phyloP scores from a whole-genome alignment of 2,888 invertebrate species.

The Drosophila phalerata region DNA sequence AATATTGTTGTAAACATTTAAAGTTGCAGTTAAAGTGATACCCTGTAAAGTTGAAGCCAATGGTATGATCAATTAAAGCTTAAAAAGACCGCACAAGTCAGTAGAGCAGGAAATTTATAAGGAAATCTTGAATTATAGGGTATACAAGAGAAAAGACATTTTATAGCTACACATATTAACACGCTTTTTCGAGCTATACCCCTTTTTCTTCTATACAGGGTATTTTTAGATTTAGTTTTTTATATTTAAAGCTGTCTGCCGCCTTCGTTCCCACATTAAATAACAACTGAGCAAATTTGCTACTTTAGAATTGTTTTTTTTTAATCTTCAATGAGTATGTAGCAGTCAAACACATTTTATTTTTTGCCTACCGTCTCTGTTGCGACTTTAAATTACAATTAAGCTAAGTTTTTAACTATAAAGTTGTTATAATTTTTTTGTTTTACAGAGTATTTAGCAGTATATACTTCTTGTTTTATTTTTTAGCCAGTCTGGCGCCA shows the following conservation, averaged over 20 bases:
- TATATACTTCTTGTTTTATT: not conserved
- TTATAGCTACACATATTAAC: not conserved
- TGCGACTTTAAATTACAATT: too few relatives aligned
- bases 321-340: too few relatives aligned
- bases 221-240: not conserved
- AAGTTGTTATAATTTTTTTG: too few relatives aligned
- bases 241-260: not conserved
- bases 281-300: not conserved
- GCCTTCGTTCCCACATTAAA: not conserved
- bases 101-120: not conserved
- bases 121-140: not conserved
- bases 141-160: not conserved
- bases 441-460: too few relatives aligned
- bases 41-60: not conserved
- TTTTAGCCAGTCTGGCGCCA: conserved; percentile 34
- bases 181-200: too few relatives aligned
- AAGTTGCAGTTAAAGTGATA: conserved; percentile 14
- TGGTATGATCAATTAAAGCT: not conserved
- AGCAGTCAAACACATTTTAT: too few relatives aligned
- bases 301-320: not conserved
- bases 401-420: too few relatives aligned
- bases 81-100: not conserved
- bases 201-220: not conserved
- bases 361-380: too few relatives aligned
- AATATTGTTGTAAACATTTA: conserved; percentile 18